Evolutionary conservation across 2,113 vertebrate species (phyloP).

Genomic region (Alosa alosa): DNA sequence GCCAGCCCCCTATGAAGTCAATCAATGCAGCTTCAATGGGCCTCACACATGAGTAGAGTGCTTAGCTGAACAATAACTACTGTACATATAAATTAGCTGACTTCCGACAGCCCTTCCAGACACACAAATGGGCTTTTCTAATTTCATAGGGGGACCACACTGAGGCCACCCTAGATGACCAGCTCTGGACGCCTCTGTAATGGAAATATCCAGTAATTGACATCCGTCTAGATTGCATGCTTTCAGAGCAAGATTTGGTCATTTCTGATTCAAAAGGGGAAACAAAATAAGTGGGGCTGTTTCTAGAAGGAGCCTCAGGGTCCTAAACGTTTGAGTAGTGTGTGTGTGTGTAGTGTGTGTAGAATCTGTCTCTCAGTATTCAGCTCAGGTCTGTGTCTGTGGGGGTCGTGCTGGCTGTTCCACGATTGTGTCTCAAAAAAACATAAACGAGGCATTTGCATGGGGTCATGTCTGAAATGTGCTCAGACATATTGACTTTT

Average conservation of each 20-base stretch:
- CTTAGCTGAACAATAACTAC: not conserved
- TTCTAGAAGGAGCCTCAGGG: not conserved
- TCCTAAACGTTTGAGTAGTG: not conserved
- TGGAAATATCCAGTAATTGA: not conserved
- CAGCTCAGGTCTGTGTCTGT: not conserved
- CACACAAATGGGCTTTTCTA: not conserved
- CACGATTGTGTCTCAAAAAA: not conserved
- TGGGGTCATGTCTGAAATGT: constrained; percentile 36
- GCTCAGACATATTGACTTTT: not conserved
- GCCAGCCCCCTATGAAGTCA: not conserved
- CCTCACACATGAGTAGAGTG: not conserved
- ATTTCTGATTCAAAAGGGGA: not conserved
- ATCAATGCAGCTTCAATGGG: not conserved
- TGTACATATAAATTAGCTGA: not conserved
- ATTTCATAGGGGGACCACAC: not conserved
- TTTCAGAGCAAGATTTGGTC: not conserved
- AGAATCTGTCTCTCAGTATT: not conserved
- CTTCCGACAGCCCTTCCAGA: not conserved
- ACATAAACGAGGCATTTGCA: constrained; percentile 10
- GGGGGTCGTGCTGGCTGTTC: not conserved
- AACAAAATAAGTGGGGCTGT: not conserved
- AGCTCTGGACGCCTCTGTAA: not conserved
- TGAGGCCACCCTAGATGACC: not conserved
- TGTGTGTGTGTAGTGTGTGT: no score
- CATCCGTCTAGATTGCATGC: not conserved